phyloP scores from a whole-genome alignment of 1,140 invertebrate species.

The Sitodiplosis mosellana region DNA sequence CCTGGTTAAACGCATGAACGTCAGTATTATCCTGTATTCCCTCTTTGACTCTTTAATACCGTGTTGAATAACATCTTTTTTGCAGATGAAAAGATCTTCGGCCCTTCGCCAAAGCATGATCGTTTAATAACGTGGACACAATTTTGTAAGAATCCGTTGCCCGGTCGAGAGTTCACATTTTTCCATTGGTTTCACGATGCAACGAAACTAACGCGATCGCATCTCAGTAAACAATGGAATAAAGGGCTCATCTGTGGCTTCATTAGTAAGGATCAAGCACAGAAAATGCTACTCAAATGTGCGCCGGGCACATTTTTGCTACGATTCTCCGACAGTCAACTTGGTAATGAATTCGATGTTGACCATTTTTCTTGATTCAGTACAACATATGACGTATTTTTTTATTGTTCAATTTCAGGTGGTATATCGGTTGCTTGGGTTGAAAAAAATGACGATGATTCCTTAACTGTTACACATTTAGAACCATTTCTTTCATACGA shows the following conservation, averaged over 20 bases:
- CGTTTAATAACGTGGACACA: too few species aligned
- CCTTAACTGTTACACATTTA: slow-evolving; percentile 50
- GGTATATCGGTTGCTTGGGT: slow-evolving; percentile 88
- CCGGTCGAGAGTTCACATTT: too few species aligned
- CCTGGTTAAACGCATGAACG: too few species aligned
- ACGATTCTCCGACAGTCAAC: slow-evolving; percentile 77
- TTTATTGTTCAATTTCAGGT: slow-evolving; percentile 17
- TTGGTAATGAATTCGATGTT: slow-evolving; percentile 26
- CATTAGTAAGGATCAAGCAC: slow-evolving; percentile 58
- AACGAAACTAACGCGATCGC: slow-evolving; percentile 81
- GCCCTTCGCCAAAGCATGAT: too few species aligned
- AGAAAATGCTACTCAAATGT: slow-evolving; percentile 59
- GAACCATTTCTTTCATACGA: slow-evolving; percentile 82
- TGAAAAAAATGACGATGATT: slow-evolving; percentile 33
- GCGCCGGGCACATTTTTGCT: slow-evolving; percentile 74
- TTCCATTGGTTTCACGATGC: slow-evolving; percentile 94
- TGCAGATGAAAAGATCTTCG: too few species aligned
- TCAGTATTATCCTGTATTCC: too few species aligned
- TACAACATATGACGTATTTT: background rate
- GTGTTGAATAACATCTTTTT: too few species aligned
- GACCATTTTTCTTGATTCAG: background rate
- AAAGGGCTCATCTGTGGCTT: slow-evolving; percentile 79
- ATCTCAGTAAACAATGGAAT: slow-evolving; percentile 67
- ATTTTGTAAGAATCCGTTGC: too few species aligned
- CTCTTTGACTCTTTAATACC: too few species aligned